Evolutionary conservation across 1,140 invertebrate genomes (phyloP).

Genomic region (Anoplophora glabripennis): DNA sequence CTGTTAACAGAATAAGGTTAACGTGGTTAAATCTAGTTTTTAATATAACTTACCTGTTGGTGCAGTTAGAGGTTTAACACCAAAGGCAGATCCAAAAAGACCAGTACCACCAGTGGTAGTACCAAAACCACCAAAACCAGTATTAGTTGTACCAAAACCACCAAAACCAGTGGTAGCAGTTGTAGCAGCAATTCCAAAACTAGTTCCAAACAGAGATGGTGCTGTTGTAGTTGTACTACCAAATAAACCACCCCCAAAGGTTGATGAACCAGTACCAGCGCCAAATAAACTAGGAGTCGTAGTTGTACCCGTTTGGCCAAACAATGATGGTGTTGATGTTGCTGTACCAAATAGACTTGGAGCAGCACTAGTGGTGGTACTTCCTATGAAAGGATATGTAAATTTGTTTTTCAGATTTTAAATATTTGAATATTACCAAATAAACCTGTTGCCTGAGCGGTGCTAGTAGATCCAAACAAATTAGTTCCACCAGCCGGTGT

Average conservation of each 20-base stretch:
- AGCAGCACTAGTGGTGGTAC: constrained; percentile 31
- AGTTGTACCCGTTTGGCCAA: constrained; percentile 18
- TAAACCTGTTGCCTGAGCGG: constrained; percentile 18
- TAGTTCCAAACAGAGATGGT: constrained; percentile 43
- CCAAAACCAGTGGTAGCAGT: constrained; percentile 51
- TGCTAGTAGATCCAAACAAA: constrained; percentile 6
- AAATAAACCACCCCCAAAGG: constrained; percentile 25
- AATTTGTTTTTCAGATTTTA: neutral
- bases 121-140: too few species aligned
- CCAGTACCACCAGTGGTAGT: constrained; percentile 44
- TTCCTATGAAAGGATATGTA: constrained; percentile 1
- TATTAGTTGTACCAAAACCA: constrained; percentile 55
- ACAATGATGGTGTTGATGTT: constrained; percentile 23
- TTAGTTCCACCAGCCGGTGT: constrained; percentile 37
- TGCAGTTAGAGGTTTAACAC: constrained; percentile 44
- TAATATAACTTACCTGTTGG: constrained; percentile 15
- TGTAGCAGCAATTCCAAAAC: constrained; percentile 34
- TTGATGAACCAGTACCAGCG: constrained; percentile 40
- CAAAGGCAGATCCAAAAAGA: constrained; percentile 50
- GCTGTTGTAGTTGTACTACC: constrained; percentile 35
- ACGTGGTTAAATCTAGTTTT: too few species aligned
- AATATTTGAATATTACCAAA: constrained; percentile 19
- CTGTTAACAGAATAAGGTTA: too few species aligned
- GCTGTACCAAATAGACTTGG: constrained; percentile 35
- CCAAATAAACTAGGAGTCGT: constrained; percentile 43